Evolutionary conservation across 23 tunicate species (phyloP), one percentile per base, ranked within the genome.

Genomic region (Halocynthia aurantium): DNA sequence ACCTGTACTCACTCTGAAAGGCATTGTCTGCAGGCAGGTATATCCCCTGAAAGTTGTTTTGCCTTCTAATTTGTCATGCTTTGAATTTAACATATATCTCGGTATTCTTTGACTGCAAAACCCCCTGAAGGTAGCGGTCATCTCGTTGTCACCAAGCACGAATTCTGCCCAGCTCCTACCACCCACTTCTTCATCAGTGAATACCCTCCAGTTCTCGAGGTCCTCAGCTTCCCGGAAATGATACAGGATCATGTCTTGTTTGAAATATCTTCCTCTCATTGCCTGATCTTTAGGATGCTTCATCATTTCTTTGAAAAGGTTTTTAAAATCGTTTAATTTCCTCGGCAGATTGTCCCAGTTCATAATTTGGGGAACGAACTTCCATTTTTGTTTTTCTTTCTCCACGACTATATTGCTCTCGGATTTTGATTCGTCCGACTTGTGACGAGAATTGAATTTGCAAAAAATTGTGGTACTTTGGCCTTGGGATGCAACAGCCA

Each of bases 101-200:
- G 98, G 98, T 8, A 81, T 69, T 22, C 72, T 78, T 17, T 92
- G 76, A 63, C 82, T 86, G 52, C 86, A 62, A 57, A 78, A 82
- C 12, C 98, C 98, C 6, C 98, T 77, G 63, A 92, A 92, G 11
- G 77, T 13, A 70, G 91, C 86, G 31, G 98, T 92, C 85, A 80
- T 80, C 75, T 82, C 98, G 74, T 92, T 92, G 8, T 67, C 54
- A 13, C 92, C 81, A 17, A 80, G 98, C 7, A 53, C 51, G 21
- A 92, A 76, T 58, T 92, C 98, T 8, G 98, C 93, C 92, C 92
- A 92, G 54, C 98, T 92, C 63, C 75, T 72, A 51, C 97, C 99
- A 9, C 83, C 85, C 9, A 78, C 49, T 52, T 85, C 91, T 80
- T 96, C 96, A 60, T 96, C 99, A 49, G 99, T 96, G 71, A 83